These are phyloP conservation scores for Rhyacichthys aspro DNA, from an alignment of 2,797 vertebrate genomes.

Conservation along the genomic window DNA sequence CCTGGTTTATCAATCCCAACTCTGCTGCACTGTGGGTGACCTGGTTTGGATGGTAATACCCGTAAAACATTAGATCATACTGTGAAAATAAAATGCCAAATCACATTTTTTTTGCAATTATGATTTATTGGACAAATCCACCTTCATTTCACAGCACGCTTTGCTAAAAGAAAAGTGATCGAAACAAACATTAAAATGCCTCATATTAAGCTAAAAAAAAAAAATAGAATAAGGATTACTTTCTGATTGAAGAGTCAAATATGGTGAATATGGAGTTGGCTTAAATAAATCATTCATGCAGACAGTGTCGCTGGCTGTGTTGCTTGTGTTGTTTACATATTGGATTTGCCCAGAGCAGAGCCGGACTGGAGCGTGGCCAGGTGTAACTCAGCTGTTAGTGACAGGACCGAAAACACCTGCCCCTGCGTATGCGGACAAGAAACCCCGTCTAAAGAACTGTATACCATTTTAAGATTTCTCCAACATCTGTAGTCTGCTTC, in stretches of 20 bases:
- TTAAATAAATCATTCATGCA: conserved; percentile 9
- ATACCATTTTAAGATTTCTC: background rate
- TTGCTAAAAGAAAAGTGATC: conserved; percentile 8
- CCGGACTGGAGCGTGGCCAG: conserved; percentile 9
- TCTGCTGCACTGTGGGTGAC: conserved; percentile 35
- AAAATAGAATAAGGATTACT: no score
- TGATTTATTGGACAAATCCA: no score
- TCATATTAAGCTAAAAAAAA: background rate
- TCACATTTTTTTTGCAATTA: no score
- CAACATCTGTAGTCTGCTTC: background rate
- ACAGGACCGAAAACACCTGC: background rate
- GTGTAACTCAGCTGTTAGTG: conserved; percentile 16
- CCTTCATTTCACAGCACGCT: conserved; percentile 1
- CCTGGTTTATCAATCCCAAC: conserved; percentile 20
- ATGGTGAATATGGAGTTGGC: background rate
- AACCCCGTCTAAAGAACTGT: background rate
- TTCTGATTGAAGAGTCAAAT: conserved; percentile 5
- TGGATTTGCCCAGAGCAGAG: conserved; percentile 17
- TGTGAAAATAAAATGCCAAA: no score
- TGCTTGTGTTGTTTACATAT: conserved; percentile 28
- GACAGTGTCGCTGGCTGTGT: conserved; percentile 4
- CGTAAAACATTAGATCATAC: background rate
- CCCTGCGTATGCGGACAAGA: background rate
- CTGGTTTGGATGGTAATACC: background rate
- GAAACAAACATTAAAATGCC: conserved; percentile 4